A percentile compares a stretch with the other conserved stretches of the same genome.
Evolutionary conservation across 2,888 invertebrate genomes (phyloP).

Genomic region (Lapara coniferarum): DNA sequence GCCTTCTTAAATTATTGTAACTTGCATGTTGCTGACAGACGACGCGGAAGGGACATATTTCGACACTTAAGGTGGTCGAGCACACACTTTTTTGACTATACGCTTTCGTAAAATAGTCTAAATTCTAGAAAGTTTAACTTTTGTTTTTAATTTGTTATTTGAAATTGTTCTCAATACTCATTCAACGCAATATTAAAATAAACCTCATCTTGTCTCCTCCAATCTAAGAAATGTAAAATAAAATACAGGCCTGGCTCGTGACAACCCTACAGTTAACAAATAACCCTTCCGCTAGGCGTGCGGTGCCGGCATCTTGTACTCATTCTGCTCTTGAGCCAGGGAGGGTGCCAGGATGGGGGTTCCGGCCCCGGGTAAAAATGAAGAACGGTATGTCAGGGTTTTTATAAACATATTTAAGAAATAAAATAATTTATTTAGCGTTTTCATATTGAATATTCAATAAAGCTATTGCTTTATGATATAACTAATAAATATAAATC

Average conservation of each 20-base stretch:
- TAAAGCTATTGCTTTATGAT: no score
- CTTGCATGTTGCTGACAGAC: no score
- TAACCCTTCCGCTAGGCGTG: slow-evolving; percentile 64
- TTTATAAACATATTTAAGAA: not conserved
- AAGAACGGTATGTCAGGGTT: not conserved
- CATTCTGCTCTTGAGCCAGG: slow-evolving; percentile 26
- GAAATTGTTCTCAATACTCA: no score
- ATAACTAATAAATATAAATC: no score
- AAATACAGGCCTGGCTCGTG: slow-evolving; percentile 10
- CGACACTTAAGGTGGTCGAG: no score
- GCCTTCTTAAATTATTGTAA: no score
- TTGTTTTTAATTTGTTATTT: not conserved
- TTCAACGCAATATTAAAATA: not conserved
- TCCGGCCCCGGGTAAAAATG: slow-evolving; percentile 12
- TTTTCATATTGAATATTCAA: not conserved
- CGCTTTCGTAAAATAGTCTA: no score
- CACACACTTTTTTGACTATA: no score
- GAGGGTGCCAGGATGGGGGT: slow-evolving; percentile 10
- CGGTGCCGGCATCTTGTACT: slow-evolving; percentile 51
- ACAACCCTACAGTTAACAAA: slow-evolving; percentile 63
- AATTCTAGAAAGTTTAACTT: no score
- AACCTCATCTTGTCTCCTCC: not conserved
- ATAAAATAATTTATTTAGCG: not conserved
- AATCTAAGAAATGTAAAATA: not conserved
- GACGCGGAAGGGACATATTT: no score